These are phyloP conservation scores for Gambusia holbrooki DNA, from an alignment of 2,113 vertebrate species.

Conservation along the genomic window DNA sequence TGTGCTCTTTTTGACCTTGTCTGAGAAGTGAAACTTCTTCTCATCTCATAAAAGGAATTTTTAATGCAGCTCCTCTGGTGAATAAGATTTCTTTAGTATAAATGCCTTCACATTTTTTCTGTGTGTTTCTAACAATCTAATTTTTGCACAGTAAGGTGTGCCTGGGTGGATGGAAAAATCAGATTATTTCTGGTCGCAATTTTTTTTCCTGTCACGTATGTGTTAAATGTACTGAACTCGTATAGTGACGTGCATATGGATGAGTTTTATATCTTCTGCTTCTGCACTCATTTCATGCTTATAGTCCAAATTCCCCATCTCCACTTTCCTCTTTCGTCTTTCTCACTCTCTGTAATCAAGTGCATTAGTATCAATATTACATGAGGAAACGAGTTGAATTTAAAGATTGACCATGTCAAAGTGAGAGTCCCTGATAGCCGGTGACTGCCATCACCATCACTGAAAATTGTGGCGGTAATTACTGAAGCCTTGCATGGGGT, in stretches of 20 bases:
- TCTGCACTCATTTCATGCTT: constrained; percentile 53
- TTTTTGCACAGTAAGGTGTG: constrained; percentile 1
- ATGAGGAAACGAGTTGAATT: constrained; percentile 54
- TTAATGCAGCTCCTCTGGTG: constrained; percentile 39
- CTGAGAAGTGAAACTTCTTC: constrained; percentile 22
- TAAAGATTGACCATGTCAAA: constrained; percentile 61
- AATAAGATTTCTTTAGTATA: constrained; percentile 5
- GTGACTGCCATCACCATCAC: constrained; percentile 50
- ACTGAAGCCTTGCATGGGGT: constrained; percentile 35
- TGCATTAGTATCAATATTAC: constrained; percentile 67
- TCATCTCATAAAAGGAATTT: constrained; percentile 47
- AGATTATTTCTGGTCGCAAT: not conserved
- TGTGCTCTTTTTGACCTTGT: constrained; percentile 31
- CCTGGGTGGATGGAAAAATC: constrained; percentile 5
- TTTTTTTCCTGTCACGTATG: not conserved
- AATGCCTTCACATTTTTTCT: constrained; percentile 15
- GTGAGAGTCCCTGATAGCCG: constrained; percentile 47
- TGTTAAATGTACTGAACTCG: not conserved
- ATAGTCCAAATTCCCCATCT: constrained; percentile 38
- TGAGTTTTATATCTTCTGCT: constrained; percentile 11
- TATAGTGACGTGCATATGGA: constrained; percentile 3
- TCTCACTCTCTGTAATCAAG: constrained; percentile 57
- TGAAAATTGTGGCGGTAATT: constrained; percentile 54
- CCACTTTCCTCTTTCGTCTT: constrained; percentile 26
- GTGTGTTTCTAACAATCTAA: constrained; percentile 1